Evolutionary conservation across 1,140 invertebrate species (phyloP).

Genomic region (Drosophila tsacasi): DNA sequence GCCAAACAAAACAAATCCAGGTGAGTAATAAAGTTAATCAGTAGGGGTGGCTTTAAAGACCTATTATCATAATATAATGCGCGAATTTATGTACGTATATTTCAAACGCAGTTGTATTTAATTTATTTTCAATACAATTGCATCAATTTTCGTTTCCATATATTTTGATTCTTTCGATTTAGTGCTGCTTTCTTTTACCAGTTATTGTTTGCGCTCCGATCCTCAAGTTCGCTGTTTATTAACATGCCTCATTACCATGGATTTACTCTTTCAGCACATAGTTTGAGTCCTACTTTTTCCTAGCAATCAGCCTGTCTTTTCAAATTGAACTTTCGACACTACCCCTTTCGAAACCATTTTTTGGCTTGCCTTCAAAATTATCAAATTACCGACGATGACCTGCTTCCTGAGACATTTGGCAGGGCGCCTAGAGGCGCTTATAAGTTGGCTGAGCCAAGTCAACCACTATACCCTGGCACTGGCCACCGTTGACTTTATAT

Average conservation of each 20-base stretch:
- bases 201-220: background rate
- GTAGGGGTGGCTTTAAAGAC: background rate
- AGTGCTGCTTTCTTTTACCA: too few relatives aligned
- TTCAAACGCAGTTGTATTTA: background rate
- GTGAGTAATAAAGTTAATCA: conserved; percentile 1
- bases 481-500: conserved; percentile 42
- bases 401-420: conserved; percentile 23
- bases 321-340: background rate
- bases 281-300: background rate
- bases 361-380: conserved; percentile 41
- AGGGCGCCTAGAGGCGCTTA: conserved; percentile 1
- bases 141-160: background rate
- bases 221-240: too few relatives aligned
- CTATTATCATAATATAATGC: background rate
- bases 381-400: conserved; percentile 18
- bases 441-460: conserved; percentile 9
- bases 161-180: background rate
- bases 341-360: background rate
- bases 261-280: background rate
- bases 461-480: conserved; percentile 44
- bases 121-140: background rate
- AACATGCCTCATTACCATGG: too few relatives aligned
- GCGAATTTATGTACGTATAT: background rate
- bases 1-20: conserved; percentile 19
- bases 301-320: conserved; percentile 1